These are phyloP conservation scores for Macropis europaea DNA, from an alignment of 2,888 invertebrate genomes.

Conservation along the genomic window DNA sequence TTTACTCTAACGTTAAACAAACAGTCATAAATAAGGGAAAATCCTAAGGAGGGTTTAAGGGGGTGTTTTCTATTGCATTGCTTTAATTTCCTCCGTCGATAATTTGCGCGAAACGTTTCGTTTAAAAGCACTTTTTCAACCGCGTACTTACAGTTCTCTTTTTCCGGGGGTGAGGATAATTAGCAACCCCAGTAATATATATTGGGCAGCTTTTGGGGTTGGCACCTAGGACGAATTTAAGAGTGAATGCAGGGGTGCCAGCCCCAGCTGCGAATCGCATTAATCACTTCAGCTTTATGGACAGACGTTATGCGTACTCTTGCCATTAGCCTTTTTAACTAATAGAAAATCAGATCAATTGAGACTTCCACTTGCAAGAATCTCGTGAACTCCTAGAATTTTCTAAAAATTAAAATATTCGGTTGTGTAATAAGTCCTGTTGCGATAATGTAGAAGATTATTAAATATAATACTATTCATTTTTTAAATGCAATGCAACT, in stretches of 20 bases:
- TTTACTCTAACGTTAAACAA: no score
- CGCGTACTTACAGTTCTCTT: background rate
- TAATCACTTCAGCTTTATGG: conserved; percentile 73
- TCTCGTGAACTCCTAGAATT: background rate
- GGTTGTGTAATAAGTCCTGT: no score
- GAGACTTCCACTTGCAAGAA: background rate
- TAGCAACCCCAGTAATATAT: conserved; percentile 72
- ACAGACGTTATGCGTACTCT: conserved; percentile 37
- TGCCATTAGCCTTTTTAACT: conserved; percentile 21
- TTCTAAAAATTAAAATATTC: no score
- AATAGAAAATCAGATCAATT: conserved; percentile 29
- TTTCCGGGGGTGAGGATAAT: conserved; percentile 63
- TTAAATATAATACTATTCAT: no score
- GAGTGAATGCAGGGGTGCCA: conserved; percentile 63
- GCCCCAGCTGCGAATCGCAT: conserved; percentile 78
- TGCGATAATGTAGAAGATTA: no score
- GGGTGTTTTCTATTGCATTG: no score
- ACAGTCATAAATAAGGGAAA: no score
- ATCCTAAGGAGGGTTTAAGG: no score
- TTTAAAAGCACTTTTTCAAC: background rate
- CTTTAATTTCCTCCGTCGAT: background rate
- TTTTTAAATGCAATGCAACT: no score
- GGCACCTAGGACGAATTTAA: conserved; percentile 68
- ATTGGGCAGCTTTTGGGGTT: conserved; percentile 68
- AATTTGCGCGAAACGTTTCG: background rate